Percentiles rank a stretch among this genome's conserved stretches.
Evolutionary conservation across 2,888 invertebrate genomes (phyloP).

Genomic region (Alviniconcha strummeri): DNA sequence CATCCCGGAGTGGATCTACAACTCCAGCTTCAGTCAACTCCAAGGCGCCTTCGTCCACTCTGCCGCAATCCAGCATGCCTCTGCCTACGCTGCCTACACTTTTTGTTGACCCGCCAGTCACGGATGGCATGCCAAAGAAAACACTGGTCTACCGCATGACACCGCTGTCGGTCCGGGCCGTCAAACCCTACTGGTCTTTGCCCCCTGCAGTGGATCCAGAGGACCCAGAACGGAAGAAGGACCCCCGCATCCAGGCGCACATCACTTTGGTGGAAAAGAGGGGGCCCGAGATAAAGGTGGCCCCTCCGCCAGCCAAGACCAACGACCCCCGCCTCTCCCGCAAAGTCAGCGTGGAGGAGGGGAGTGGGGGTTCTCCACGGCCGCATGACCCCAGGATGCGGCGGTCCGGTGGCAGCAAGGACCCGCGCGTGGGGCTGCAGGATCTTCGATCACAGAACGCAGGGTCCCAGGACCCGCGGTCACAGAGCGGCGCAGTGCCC

Average conservation of each 20-base stretch:
- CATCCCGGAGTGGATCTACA: neutral
- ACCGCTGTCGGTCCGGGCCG: constrained; percentile 25
- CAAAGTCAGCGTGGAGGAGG: constrained; percentile 18
- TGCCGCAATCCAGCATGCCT: neutral
- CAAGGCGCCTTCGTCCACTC: neutral
- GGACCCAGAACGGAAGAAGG: constrained; percentile 54
- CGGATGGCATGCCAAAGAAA: constrained; percentile 38
- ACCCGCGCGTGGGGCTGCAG: constrained; percentile 34
- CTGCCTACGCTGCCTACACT: constrained; percentile 27
- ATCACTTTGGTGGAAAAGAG: constrained; percentile 28
- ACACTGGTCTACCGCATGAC: constrained; percentile 36
- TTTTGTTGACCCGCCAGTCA: constrained; percentile 41
- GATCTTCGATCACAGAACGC: constrained; percentile 12
- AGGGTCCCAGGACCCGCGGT: constrained; percentile 32
- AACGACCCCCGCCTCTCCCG: constrained; percentile 21
- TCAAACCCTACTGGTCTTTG: constrained; percentile 45
- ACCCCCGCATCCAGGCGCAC: constrained; percentile 61
- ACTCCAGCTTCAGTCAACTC: neutral
- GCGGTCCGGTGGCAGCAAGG: constrained; percentile 13
- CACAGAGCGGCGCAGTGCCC: neutral
- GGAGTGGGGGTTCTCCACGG: constrained; percentile 2
- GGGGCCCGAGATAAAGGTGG: neutral
- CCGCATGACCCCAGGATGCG: constrained; percentile 24
- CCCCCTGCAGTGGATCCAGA: constrained; percentile 52
- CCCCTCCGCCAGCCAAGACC: constrained; percentile 4